These are phyloP conservation scores for Lamellibrachia satsuma DNA, from an alignment of 2,888 invertebrate species.

Conservation along the genomic window DNA sequence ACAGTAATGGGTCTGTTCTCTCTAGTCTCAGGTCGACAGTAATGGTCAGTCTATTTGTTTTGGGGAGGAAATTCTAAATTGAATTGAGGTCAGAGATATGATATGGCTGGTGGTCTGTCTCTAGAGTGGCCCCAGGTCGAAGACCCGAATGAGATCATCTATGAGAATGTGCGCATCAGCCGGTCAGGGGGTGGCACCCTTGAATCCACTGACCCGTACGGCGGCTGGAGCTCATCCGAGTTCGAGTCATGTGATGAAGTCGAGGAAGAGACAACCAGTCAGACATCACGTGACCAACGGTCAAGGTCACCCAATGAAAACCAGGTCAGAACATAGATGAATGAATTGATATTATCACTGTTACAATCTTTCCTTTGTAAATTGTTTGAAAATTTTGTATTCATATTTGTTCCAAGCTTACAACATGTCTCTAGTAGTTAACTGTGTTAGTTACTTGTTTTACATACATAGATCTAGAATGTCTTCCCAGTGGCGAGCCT, in stretches of 20 bases:
- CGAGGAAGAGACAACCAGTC: conserved; percentile 29
- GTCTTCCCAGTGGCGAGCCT: too few species aligned
- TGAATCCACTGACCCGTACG: not conserved
- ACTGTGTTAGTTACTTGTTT: too few species aligned
- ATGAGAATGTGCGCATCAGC: conserved; percentile 24
- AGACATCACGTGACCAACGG: not conserved
- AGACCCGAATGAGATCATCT: conserved; percentile 21
- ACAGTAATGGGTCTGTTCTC: too few species aligned
- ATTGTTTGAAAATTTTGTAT: not conserved
- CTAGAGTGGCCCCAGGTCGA: not conserved
- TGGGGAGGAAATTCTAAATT: too few species aligned
- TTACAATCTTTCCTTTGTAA: not conserved
- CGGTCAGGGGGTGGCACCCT: not conserved
- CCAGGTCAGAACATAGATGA: not conserved
- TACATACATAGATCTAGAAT: too few species aligned
- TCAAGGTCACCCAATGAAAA: not conserved
- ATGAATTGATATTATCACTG: too few species aligned
- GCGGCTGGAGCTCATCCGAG: conserved; percentile 40
- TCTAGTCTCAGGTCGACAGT: too few species aligned
- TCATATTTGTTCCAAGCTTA: not conserved
- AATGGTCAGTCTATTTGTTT: too few species aligned
- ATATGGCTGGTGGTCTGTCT: not conserved
- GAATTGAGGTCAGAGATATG: not conserved
- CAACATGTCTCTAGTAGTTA: too few species aligned
- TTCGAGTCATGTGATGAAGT: conserved; percentile 39